Evolutionary conservation across 1,140 invertebrate genomes (phyloP), one percentile per base, ranked within the genome.

Genomic region (Caenorhabditis remanei): DNA sequence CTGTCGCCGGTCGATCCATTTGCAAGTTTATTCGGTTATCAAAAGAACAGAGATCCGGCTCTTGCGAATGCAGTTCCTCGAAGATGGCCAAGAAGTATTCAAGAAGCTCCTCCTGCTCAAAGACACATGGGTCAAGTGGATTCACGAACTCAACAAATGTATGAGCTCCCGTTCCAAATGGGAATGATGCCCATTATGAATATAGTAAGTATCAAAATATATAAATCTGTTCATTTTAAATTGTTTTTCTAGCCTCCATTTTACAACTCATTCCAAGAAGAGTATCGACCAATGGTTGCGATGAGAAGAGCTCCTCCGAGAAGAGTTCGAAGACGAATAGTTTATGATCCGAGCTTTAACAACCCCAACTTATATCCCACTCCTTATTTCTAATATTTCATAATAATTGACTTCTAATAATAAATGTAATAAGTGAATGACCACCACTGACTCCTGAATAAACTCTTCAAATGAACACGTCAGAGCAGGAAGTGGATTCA

Each of bases 1-100:
- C 53, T 89, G 6, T 67, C 86, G 4, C 88, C 88, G 0, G 46
- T 89, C 24, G 88, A 89, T 50, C 88, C 88, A 9, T 85, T 89
- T 50, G 55, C 41, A 14, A 86, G 71, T 56, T 53, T 85, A 32
- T 83, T 88, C 21, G 82, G 67, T 40, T 83, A 87, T 67, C 75
- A 87, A 24, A 71, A 85, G 19, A 75, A 65, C 40, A 24, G 84
- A 32, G 50, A 53, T 53, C 56, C 61, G n/a, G 84, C 32, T 16
- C 50, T 85, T 7, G 14, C 24, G 0, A 65, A 65, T 19, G 24
- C 48, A 55, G 40, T 71, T 50, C 84, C 63, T 11, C 50, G 67
- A 19, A 65, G 63, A 41, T 85, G 53, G 40, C 84, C 84, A 4
- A 48, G 84, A 48, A 83, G 82, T 41, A 53, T 71, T 46, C 13